phyloP scores from a whole-genome alignment of 1,140 invertebrate species.

The Tribolium madens region DNA sequence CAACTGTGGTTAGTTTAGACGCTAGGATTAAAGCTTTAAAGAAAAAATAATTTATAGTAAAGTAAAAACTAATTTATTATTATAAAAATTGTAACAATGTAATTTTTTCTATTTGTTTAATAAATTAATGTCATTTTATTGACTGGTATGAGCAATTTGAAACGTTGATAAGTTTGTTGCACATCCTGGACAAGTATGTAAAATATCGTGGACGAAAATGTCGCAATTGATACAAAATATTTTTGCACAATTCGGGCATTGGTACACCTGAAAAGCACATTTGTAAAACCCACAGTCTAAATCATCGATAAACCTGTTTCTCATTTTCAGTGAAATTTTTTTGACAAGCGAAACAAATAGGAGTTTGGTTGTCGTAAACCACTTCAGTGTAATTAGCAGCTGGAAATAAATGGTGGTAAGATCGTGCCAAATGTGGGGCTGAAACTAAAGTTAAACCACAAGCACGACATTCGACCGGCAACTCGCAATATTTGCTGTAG shows the following conservation, averaged over 20 bases:
- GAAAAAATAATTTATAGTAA: conserved; percentile 60
- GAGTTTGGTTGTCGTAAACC: conserved; percentile 68
- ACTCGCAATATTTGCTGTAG: conserved; percentile 96
- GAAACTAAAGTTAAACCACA: conserved; percentile 98
- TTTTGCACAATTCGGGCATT: conserved; percentile 83
- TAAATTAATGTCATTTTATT: conserved; percentile 33
- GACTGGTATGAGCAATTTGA: conserved; percentile 61
- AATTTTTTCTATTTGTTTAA: conserved; percentile 38
- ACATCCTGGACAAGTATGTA: conserved; percentile 97
- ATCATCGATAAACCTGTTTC: no score
- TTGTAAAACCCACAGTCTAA: no score
- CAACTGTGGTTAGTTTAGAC: conserved; percentile 81
- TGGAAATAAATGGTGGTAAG: conserved; percentile 97
- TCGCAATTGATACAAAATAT: conserved; percentile 96
- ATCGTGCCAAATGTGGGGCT: conserved; percentile 95
- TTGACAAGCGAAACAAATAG: conserved; percentile 79
- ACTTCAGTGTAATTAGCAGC: conserved; percentile 86
- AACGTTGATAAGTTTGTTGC: conserved; percentile 72
- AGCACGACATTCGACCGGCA: conserved; percentile 95
- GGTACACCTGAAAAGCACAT: conserved; percentile 81
- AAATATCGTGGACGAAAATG: conserved; percentile 90
- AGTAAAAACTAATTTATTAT: conserved; percentile 10
- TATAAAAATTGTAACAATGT: neutral
- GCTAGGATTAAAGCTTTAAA: conserved; percentile 75
- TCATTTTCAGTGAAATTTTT: conserved; percentile 76